These are phyloP conservation scores for Triplophysa rosa DNA, from an alignment of 2,113 vertebrate species.

Conservation along the genomic window DNA sequence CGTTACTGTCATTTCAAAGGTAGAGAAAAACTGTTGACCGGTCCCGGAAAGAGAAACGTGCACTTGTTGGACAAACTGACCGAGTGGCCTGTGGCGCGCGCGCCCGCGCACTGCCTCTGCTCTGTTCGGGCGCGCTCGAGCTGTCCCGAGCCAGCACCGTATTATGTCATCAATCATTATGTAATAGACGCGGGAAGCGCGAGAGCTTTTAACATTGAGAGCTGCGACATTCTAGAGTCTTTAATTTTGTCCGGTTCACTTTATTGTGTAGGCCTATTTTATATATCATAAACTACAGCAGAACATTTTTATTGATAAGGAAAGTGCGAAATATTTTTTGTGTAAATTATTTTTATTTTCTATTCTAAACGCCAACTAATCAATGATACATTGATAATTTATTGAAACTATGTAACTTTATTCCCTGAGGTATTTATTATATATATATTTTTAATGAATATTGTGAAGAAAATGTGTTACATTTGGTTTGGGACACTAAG, in stretches of 20 bases:
- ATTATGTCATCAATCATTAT: slow-evolving; percentile 73
- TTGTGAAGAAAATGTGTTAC: not conserved
- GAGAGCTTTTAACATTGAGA: slow-evolving; percentile 1
- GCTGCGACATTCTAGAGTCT: too few relatives aligned
- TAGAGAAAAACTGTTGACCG: not conserved
- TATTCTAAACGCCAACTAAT: not conserved
- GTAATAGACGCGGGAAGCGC: slow-evolving; percentile 56
- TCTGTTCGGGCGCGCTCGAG: slow-evolving; percentile 39
- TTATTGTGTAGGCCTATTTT: not conserved
- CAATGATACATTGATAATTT: not conserved
- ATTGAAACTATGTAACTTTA: not conserved
- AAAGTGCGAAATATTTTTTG: not conserved
- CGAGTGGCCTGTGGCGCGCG: not conserved
- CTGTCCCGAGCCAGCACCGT: slow-evolving; percentile 56
- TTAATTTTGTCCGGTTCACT: not conserved
- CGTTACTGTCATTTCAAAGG: not conserved
- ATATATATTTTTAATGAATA: not conserved
- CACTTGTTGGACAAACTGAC: slow-evolving; percentile 22
- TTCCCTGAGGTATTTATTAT: not conserved
- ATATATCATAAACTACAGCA: not conserved
- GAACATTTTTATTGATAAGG: too few relatives aligned
- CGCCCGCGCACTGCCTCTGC: not conserved
- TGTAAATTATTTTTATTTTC: not conserved
- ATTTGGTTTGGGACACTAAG: not conserved
- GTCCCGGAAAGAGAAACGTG: not conserved